phyloP scores from a whole-genome alignment of 2,113 vertebrate genomes.

The Erythrocercus mccallii region DNA sequence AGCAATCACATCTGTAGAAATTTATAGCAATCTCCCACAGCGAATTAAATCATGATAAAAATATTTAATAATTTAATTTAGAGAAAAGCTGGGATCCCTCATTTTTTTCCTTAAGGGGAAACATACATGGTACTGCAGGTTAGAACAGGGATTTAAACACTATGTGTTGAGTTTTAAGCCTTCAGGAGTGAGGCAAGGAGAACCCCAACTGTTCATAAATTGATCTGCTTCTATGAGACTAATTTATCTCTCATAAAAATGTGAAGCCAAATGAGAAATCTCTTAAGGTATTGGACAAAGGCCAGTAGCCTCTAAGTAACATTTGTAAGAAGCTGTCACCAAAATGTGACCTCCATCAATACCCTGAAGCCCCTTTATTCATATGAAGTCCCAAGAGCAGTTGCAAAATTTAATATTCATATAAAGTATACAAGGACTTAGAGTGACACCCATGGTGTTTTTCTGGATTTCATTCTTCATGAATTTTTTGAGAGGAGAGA shows the following conservation, averaged over 20 bases:
- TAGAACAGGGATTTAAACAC: neutral
- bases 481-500: neutral
- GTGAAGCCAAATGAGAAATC: neutral
- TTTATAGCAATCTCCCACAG: neutral
- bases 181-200: neutral
- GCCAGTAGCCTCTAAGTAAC: neutral
- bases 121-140: neutral
- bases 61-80: neutral
- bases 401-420: neutral
- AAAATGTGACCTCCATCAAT: neutral
- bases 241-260: neutral
- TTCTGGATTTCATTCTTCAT: neutral
- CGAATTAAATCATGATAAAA: accelerated
- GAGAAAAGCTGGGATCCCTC: neutral
- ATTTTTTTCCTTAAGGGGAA: neutral
- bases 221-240: neutral
- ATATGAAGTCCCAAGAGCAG: neutral
- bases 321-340: neutral
- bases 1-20: neutral
- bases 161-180: neutral
- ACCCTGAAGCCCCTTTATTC: neutral
- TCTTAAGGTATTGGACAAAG: neutral
- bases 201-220: neutral
- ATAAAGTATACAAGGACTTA: neutral
- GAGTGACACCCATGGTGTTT: neutral